Conservation (phyloP, 1,140 invertebrate genomes). For the Ruditapes philippinarum region DNA sequence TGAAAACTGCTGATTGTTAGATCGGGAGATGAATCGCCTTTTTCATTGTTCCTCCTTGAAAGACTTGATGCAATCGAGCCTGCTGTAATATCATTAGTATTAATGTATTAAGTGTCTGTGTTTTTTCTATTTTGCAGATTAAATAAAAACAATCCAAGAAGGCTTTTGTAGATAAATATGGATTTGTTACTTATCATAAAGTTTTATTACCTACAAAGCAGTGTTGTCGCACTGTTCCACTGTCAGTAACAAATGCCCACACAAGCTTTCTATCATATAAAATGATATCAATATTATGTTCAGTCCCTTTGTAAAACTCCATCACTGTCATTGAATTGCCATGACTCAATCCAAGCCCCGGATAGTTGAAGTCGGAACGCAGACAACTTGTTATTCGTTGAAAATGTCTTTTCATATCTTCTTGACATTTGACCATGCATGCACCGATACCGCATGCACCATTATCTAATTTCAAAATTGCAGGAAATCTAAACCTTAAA, state of each 20-base stretch:
- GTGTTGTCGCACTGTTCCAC: slow-evolving; percentile 69
- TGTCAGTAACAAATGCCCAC: slow-evolving; percentile 75
- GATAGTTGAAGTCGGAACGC: slow-evolving; percentile 57
- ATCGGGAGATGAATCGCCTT: too few relatives aligned
- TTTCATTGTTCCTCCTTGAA: too few relatives aligned
- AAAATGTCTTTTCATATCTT: slow-evolving; percentile 59
- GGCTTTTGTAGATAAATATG: too few relatives aligned
- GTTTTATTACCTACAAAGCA: slow-evolving; percentile 48
- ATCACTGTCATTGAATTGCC: slow-evolving; percentile 71
- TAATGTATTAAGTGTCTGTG: too few relatives aligned
- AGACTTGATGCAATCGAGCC: too few relatives aligned
- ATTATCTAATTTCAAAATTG: too few relatives aligned
- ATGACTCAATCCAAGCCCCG: slow-evolving; percentile 72
- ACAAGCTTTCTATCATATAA: slow-evolving; percentile 72
- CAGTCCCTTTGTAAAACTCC: slow-evolving; percentile 70
- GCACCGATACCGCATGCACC: slow-evolving; percentile 76
- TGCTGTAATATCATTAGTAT: too few relatives aligned
- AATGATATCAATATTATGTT: slow-evolving; percentile 76
- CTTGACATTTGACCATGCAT: slow-evolving; percentile 61
- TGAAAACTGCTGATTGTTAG: too few relatives aligned
- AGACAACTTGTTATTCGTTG: slow-evolving; percentile 49
- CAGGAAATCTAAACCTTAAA: too few relatives aligned
- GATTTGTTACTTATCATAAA: too few relatives aligned
- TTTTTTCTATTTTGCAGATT: too few relatives aligned
- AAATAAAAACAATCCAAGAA: too few relatives aligned